Evolutionary conservation across 2,888 invertebrate species (phyloP).

Genomic region (Beris morrisii): DNA sequence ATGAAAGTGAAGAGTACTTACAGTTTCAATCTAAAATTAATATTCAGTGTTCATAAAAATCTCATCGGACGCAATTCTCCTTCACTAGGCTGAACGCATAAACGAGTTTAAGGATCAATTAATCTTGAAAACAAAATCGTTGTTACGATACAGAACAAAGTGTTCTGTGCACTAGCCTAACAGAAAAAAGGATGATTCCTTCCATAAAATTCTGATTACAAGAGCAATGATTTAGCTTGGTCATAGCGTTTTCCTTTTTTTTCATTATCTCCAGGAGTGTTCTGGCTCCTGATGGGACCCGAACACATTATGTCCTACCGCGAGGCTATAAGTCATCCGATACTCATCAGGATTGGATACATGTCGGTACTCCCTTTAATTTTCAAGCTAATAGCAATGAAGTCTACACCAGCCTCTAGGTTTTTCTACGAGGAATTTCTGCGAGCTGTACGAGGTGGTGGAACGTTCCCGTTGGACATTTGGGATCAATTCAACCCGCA

Average conservation of each 20-base stretch:
- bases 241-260: slow-evolving; percentile 10
- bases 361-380: no score
- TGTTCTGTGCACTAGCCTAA: background rate
- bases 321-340: slow-evolving; percentile 24
- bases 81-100: no score
- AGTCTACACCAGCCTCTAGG: no score
- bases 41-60: background rate
- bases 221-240: slow-evolving; percentile 1
- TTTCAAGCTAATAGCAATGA: no score
- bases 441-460: background rate
- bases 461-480: no score
- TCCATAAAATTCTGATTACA: slow-evolving; percentile 23
- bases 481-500: background rate
- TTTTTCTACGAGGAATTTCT: background rate
- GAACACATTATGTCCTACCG: slow-evolving; percentile 23
- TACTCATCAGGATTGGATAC: slow-evolving; percentile 9
- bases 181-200: slow-evolving; percentile 7
- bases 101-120: background rate
- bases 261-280: background rate
- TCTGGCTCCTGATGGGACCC: slow-evolving; percentile 2
- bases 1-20: no score
- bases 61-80: background rate
- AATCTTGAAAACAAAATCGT: background rate
- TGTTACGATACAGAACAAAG: background rate
- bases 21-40: background rate